A percentile compares a stretch with the other conserved stretches of the same genome.
Conservation (phyloP, 1,140 invertebrate genomes). For the Anagrus nilaparvatae region DNA sequence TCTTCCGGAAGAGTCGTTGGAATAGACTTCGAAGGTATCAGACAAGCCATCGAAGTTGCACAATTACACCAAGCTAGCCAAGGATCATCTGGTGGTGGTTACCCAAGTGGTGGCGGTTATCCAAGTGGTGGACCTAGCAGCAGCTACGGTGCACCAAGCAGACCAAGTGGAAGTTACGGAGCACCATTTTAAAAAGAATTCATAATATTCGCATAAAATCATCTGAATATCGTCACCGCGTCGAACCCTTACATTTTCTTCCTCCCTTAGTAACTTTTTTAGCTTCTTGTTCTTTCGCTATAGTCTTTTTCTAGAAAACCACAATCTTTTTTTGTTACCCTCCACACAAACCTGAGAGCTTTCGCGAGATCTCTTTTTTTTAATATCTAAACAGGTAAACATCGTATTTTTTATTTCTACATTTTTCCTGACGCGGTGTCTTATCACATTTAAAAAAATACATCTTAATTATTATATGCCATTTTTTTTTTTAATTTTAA, state of each 20-base stretch:
- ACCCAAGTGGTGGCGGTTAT: constrained; percentile 42
- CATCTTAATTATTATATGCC: too few relatives aligned
- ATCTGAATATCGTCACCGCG: constrained; percentile 8
- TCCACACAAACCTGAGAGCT: too few relatives aligned
- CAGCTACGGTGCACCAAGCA: constrained; percentile 40
- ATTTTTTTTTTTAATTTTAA: too few relatives aligned
- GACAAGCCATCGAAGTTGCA: constrained; percentile 65
- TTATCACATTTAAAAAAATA: too few relatives aligned
- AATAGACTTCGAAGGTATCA: constrained; percentile 63
- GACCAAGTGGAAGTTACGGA: constrained; percentile 22
- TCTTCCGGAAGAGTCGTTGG: constrained; percentile 54
- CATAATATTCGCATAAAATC: constrained; percentile 17
- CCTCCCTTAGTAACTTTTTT: not conserved
- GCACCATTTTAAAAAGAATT: constrained; percentile 40
- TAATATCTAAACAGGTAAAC: too few relatives aligned
- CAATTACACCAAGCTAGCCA: constrained; percentile 52
- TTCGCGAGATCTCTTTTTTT: too few relatives aligned
- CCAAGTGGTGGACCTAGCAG: constrained; percentile 46
- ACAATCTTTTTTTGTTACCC: too few relatives aligned
- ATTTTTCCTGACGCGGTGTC: too few relatives aligned
- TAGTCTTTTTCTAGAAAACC: too few relatives aligned
- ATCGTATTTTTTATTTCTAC: too few relatives aligned
- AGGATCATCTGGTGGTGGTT: constrained; percentile 24
- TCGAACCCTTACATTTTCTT: not conserved
- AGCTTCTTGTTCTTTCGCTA: not conserved